Base-by-base conservation (phyloP, 2,888 invertebrate species). In the Timema cristinae region DNA sequence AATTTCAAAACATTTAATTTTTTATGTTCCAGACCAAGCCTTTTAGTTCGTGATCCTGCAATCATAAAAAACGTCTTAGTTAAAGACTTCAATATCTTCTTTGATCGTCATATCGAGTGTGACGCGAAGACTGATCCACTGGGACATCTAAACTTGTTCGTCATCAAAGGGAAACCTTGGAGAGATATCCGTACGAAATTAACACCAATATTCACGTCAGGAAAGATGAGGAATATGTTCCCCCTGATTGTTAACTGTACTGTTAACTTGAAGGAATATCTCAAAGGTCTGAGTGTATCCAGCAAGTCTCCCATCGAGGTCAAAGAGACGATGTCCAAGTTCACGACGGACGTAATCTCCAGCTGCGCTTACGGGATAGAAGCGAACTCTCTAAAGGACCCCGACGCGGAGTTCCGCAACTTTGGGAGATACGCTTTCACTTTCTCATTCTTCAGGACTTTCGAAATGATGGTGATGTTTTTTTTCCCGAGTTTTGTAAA, bases 151-250 rank as follows among this genome's bases (percentile, higher is more conserved):
- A 72, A 73, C 11, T 70, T 75, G 11, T 73, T 74, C 52, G 66
- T 71, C 7, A 63, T 73, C 52, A 68, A 73, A 54, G 79, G 77
- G 4, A 74, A 77, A 8, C 76, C 79, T 8, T 81, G 81, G 81
- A 80, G 79, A 70, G 75, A 77, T 15, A 74, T 80, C 13, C 75
- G 81, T 13, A 50, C 68, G 15, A 69, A 74, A 49, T n/a, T 81
- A 15, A 78, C 78, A 1, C 80, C 81, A 2, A 78, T 78, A 6
- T 81, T 81, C 73, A 79, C 81, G 5, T 78, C 80, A 0, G 81
- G 80, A 32, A 79, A 79, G 70, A 78, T 81, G 75, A 79, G 79
- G 73, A 75, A 73, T 50, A 77, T 79, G 78, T 78, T 77, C 69
- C 63, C 72, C n/a, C 73, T 78, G 15, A 76, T 79, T 50, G 69